phyloP scores from a whole-genome alignment of 2,113 vertebrate species.

The Eulemur rufifrons region DNA sequence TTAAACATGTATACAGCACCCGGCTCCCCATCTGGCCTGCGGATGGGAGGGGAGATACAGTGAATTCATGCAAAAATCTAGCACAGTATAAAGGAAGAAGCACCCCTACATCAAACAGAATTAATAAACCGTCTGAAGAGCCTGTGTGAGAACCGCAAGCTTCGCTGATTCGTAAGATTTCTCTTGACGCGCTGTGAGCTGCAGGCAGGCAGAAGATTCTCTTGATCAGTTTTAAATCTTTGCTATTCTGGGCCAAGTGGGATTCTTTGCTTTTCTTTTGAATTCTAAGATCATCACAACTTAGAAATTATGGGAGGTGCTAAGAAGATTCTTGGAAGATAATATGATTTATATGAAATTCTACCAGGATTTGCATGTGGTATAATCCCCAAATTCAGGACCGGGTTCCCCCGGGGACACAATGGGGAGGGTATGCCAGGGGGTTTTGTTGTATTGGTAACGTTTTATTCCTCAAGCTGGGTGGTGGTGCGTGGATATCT shows the following conservation, averaged over 20 bases:
- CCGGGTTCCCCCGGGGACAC: not conserved
- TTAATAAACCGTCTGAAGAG: not conserved
- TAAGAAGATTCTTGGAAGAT: not conserved
- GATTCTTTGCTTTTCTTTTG: not conserved
- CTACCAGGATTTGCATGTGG: not conserved
- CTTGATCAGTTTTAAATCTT: not conserved
- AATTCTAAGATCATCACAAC: not conserved
- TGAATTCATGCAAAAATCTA: not conserved
- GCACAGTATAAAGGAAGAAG: not conserved
- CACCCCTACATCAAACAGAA: not conserved
- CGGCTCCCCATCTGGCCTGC: constrained; percentile 48
- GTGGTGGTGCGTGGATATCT: not conserved
- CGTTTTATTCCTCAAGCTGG: not conserved
- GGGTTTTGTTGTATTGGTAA: not conserved
- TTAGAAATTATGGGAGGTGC: not conserved
- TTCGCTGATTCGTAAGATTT: not conserved
- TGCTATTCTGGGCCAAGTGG: not conserved
- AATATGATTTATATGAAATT: not conserved
- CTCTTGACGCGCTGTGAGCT: not conserved
- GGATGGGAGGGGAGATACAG: not conserved
- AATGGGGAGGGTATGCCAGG: rapidly evolving
- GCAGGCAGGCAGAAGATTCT: not conserved
- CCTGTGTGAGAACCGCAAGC: not conserved
- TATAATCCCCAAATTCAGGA: not conserved
- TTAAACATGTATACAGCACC: constrained; percentile 59